Base-by-base conservation (phyloP, 2,113 vertebrate species). In the Cynocephalus volans region DNA sequence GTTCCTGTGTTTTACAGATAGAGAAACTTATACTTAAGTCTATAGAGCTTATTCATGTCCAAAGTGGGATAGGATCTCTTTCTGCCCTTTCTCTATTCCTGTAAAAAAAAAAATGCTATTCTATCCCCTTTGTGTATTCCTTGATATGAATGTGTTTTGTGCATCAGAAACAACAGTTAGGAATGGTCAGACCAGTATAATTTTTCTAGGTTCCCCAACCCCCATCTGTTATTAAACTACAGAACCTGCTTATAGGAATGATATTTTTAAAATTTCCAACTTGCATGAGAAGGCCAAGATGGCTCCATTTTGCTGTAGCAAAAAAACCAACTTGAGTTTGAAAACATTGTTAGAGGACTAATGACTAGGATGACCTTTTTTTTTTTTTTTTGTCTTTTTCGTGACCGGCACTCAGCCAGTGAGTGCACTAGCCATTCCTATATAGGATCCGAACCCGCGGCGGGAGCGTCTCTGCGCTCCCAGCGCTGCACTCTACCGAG, bases 241-340 rank as follows among this genome's bases (percentile, higher is more conserved):
- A 89, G 83, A 89, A 86, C 84, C n/a, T 86, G n/a, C 21, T 91
- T 89, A 62, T 6, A 72, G n/a, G 60, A 95, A 88, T 69, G 26
- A 82, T 76, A 33, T 87, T 58, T 85, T 95, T 72, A 54, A 90
- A 84, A 81, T 94, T 90, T 72, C 8, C 28, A 87, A 48, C 56
- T 75, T 50, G 5, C 36, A 8, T 28, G 58, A 90, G 62, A 95
- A 96, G 62, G 36, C 62, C 81, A 60, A 45, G 31, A 33, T 85
- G 85, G 81, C 24, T 88, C 54, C 90, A 31, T 97, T 95, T 96
- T 94, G 60, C 72, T 73, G 2, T 89, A 90, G 56, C 18, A 88
- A 91, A 33, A 94, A 95, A 95, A 90, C 19, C 19, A 90, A 93
- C n/a, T 64, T 94, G 65, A 94, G 36, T 91, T 93, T 95, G 14